These are phyloP conservation scores for Drosophila merina DNA, from an alignment of 2,888 invertebrate genomes.

Conservation along the genomic window DNA sequence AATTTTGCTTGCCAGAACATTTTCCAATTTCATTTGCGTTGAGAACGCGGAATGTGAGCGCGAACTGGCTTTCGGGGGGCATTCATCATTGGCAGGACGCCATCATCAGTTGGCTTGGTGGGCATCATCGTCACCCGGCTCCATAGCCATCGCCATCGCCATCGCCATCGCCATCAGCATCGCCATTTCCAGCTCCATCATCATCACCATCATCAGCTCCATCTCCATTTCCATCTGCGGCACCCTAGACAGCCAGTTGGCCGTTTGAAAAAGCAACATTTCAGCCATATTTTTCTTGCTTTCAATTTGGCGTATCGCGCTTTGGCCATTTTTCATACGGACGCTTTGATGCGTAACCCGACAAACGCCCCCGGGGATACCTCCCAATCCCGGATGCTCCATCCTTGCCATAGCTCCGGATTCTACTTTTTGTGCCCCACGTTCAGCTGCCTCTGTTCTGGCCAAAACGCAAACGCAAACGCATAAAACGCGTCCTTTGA, in stretches of 20 bases:
- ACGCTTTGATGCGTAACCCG: constrained; percentile 74
- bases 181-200: constrained; percentile 21
- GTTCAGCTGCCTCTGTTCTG: constrained; percentile 22
- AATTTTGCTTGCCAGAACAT: constrained; percentile 74
- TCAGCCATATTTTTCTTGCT: constrained; percentile 78
- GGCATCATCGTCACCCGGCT: constrained; percentile 47
- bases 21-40: constrained; percentile 79
- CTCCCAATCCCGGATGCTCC: not conserved
- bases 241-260: constrained; percentile 45
- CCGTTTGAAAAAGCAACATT: constrained; percentile 77
- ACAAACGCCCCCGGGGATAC: constrained; percentile 31
- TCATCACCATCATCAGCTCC: constrained; percentile 1
- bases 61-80: constrained; percentile 52
- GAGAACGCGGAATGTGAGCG: constrained; percentile 71
- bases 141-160: constrained; percentile 27
- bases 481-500: constrained; percentile 77
- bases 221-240: constrained; percentile 1
- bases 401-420: constrained; percentile 12
- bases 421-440: constrained; percentile 5
- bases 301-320: constrained; percentile 72
- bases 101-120: constrained; percentile 45
- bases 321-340: constrained; percentile 78
- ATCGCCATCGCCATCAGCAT: constrained; percentile 27
- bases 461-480: constrained; percentile 67
- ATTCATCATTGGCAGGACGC: constrained; percentile 68